Percentiles rank a stretch among this genome's conserved stretches.
Evolutionary conservation across 2,888 invertebrate species (phyloP).

Genomic region (Plusia festucae): DNA sequence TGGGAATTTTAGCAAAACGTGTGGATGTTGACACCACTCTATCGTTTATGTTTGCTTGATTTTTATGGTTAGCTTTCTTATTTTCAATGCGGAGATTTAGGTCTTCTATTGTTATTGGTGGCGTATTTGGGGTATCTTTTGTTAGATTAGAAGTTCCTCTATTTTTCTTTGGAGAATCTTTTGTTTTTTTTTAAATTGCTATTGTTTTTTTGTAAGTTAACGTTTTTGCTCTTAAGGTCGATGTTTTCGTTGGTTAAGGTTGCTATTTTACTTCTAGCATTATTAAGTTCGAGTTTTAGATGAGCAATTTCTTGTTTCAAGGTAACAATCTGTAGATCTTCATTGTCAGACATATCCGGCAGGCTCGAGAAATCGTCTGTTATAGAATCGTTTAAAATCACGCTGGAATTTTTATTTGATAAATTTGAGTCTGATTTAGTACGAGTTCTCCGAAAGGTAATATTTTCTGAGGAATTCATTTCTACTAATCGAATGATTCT

Average conservation of each 20-base stretch:
- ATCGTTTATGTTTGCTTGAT: no score
- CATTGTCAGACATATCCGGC: not conserved
- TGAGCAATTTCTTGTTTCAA: not conserved
- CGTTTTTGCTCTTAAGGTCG: not conserved
- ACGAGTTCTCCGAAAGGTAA: not conserved
- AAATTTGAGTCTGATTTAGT: not conserved
- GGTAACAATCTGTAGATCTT: not conserved
- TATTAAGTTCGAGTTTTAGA: not conserved
- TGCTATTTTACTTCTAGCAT: not conserved
- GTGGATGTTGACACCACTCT: no score
- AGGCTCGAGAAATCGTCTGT: not conserved
- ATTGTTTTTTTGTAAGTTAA: not conserved
- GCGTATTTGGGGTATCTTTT: not conserved
- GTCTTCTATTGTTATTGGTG: not conserved
- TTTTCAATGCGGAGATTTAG: not conserved
- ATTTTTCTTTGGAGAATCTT: not conserved
- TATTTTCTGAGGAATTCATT: not conserved
- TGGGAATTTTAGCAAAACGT: no score
- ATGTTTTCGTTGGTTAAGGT: not conserved
- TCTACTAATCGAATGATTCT: no score
- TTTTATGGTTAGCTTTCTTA: not conserved
- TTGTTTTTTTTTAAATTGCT: not conserved
- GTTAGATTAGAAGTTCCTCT: not conserved
- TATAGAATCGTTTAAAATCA: not conserved
- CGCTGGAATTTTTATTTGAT: not conserved